phyloP scores from a whole-genome alignment of 2,797 vertebrate species.

The Aulostomus chinensis region DNA sequence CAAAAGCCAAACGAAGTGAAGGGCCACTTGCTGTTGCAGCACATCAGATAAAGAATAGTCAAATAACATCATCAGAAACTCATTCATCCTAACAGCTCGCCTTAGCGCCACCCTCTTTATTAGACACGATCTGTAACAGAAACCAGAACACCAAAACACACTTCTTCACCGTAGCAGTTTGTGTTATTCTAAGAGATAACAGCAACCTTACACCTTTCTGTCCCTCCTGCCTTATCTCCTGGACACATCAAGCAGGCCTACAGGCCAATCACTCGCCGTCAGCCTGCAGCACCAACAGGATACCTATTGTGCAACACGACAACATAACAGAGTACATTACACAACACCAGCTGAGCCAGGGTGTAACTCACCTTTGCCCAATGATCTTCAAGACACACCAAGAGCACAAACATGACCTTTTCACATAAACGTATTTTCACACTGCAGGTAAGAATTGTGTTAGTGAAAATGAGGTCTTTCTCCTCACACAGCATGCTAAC shows the following conservation, averaged over 20 bases:
- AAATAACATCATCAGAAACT: slow-evolving; percentile 32
- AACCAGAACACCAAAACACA: slow-evolving; percentile 45
- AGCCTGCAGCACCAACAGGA: slow-evolving; percentile 50
- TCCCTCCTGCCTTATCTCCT: slow-evolving; percentile 53
- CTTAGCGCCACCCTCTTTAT: slow-evolving; percentile 30
- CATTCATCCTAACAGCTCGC: slow-evolving; percentile 4
- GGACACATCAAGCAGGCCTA: slow-evolving; percentile 58
- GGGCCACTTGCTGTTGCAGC: not conserved
- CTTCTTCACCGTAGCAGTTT: slow-evolving; percentile 18
- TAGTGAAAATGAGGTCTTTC: not conserved
- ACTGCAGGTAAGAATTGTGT: not conserved
- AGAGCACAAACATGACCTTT: slow-evolving; percentile 38
- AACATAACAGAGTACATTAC: slow-evolving; percentile 59
- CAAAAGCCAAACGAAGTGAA: too few relatives aligned
- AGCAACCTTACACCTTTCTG: slow-evolving; percentile 58
- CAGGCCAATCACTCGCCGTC: slow-evolving; percentile 49
- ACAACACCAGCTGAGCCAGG: slow-evolving; percentile 32
- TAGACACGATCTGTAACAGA: slow-evolving; percentile 25
- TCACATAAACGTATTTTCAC: not conserved
- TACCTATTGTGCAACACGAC: slow-evolving; percentile 64
- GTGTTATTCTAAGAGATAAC: slow-evolving; percentile 47
- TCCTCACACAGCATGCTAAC: not conserved
- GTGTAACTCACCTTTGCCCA: slow-evolving; percentile 34
- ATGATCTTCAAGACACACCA: slow-evolving; percentile 31
- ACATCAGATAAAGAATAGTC: slow-evolving; percentile 27